Evolutionary conservation across 2,797 vertebrate genomes (phyloP).

Genomic region (Protosalanx chinensis): DNA sequence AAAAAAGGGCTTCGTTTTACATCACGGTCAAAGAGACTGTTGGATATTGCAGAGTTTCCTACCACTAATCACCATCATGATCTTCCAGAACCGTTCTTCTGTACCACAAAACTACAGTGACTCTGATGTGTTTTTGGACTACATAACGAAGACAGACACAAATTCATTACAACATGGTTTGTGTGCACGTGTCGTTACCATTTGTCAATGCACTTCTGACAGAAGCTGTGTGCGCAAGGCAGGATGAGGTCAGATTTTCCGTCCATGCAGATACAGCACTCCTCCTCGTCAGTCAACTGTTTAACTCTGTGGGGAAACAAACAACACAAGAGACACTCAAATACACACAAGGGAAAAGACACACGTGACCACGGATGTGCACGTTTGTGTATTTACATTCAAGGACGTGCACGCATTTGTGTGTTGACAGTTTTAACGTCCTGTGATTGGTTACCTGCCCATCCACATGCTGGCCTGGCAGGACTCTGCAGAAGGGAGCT

Average conservation of each 20-base stretch:
- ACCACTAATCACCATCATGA: too few species aligned
- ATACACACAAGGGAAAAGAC: too few species aligned
- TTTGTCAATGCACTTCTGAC: conserved; percentile 98
- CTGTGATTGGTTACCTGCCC: conserved; percentile 79
- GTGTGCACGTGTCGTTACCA: conserved; percentile 73
- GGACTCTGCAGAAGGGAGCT: conserved; percentile 74
- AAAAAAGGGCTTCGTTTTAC: background rate
- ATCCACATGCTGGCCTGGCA: conserved; percentile 98
- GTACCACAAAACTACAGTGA: too few species aligned
- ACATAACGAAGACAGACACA: too few species aligned
- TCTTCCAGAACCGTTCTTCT: too few species aligned
- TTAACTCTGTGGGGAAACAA: conserved; percentile 79
- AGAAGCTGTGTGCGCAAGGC: conserved; percentile 96
- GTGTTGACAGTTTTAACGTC: background rate
- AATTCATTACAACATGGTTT: background rate
- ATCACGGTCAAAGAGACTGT: background rate
- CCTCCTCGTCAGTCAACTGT: conserved; percentile 94
- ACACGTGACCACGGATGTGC: too few species aligned
- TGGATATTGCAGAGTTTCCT: too few species aligned
- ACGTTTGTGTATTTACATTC: background rate
- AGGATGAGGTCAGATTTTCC: conserved; percentile 92
- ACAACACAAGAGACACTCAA: too few species aligned
- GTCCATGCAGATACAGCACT: conserved; percentile 99
- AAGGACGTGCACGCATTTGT: background rate
- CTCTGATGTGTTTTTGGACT: background rate